A percentile compares a stretch with the other conserved stretches of the same genome.
Evolutionary conservation across 2,888 invertebrate genomes (phyloP).

Genomic region (Serrognathus titanus): DNA sequence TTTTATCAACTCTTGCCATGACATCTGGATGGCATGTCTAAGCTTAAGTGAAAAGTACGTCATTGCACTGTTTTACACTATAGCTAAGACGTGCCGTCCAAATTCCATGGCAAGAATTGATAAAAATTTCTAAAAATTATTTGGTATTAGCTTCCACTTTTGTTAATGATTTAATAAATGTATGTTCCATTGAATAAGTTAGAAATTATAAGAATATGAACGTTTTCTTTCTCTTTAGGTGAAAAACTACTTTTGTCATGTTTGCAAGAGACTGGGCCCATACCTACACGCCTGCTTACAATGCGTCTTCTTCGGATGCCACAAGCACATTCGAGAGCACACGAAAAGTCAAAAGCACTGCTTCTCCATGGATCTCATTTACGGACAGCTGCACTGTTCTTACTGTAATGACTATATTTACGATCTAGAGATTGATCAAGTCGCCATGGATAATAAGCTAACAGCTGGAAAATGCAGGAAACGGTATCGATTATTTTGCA

Average conservation of each 20-base stretch:
- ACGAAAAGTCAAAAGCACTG: constrained; percentile 76
- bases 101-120: too few relatives aligned
- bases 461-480: constrained; percentile 40
- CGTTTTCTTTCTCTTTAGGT: constrained; percentile 18
- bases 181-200: background rate
- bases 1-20: too few relatives aligned
- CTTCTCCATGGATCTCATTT: constrained; percentile 81
- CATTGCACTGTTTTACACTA: too few relatives aligned
- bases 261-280: constrained; percentile 75
- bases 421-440: constrained; percentile 42
- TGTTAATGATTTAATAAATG: background rate
- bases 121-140: too few relatives aligned
- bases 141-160: background rate
- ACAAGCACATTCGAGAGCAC: constrained; percentile 85
- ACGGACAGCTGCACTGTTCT: constrained; percentile 87
- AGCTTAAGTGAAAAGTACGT: too few relatives aligned
- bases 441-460: constrained; percentile 42
- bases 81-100: too few relatives aligned
- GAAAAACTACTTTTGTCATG: constrained; percentile 58
- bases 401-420: constrained; percentile 92
- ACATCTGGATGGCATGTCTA: too few relatives aligned
- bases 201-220: background rate
- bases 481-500: constrained; percentile 23
- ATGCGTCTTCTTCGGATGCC: constrained; percentile 93
- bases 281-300: constrained; percentile 81